A percentile compares a stretch with the other conserved stretches of the same genome.
Conservation (phyloP, 2,797 vertebrate species). For the Chaenodraco wilsoni region DNA sequence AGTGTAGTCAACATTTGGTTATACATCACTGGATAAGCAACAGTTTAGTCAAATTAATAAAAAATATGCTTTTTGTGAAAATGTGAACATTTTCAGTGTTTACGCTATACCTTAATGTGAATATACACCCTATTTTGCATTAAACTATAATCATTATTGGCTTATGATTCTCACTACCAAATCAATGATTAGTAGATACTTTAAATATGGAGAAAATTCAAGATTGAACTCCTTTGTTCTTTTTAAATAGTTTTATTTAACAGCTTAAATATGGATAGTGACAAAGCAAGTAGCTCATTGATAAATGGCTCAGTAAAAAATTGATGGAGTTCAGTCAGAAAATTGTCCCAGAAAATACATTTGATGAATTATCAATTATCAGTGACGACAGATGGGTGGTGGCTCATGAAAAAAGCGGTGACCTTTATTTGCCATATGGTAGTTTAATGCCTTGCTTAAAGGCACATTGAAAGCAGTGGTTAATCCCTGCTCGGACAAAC, state of each 20-base stretch:
- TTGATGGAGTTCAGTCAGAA: constrained; percentile 18
- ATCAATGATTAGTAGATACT: not conserved
- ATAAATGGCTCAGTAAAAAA: constrained; percentile 30
- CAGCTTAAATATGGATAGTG: not conserved
- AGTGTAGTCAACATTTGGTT: not conserved
- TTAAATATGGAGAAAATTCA: not conserved
- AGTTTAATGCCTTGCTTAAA: constrained; percentile 27
- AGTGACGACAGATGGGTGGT: constrained; percentile 10
- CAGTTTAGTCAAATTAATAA: not conserved
- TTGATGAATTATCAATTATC: constrained; percentile 31
- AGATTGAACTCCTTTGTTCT: too few species aligned
- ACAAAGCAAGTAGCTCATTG: not conserved
- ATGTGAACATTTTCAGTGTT: not conserved
- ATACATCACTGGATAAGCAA: too few species aligned
- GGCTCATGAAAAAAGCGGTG: constrained; percentile 21
- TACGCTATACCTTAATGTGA: not conserved
- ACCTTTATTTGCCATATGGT: constrained; percentile 15
- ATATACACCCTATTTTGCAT: not conserved
- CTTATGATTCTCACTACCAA: not conserved
- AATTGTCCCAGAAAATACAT: constrained; percentile 31
- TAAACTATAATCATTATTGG: not conserved
- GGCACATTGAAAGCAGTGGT: not conserved
- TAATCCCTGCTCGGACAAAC: constrained; percentile 3
- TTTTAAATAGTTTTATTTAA: too few species aligned
- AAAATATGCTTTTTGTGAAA: not conserved